Evolutionary conservation across 2,113 vertebrate species (phyloP).

Genomic region (Dipodomys ordii): DNA sequence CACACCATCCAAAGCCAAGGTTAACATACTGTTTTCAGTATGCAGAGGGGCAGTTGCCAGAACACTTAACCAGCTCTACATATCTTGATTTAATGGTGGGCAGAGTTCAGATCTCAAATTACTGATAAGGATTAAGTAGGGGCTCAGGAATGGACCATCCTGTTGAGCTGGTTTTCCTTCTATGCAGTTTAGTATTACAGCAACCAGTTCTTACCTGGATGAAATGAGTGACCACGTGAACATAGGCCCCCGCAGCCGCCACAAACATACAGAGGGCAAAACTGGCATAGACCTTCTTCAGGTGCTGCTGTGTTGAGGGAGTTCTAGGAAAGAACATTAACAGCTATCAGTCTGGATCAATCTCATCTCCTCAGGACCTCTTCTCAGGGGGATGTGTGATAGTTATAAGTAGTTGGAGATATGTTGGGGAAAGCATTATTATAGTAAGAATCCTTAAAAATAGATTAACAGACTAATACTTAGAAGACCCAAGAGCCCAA

Average conservation of each 20-base stretch:
- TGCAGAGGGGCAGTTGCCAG: neutral
- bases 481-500: neutral
- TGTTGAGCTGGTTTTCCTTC: neutral
- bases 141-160: neutral
- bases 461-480: conserved; percentile 11
- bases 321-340: conserved; percentile 86
- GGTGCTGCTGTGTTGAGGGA: conserved; percentile 95
- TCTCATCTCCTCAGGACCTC: conserved; percentile 11
- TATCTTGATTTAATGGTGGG: neutral
- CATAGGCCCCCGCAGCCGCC: conserved; percentile 92
- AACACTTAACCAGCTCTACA: conserved; percentile 45
- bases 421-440: neutral
- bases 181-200: neutral
- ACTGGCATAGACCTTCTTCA: conserved; percentile 97
- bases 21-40: neutral
- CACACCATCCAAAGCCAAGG: neutral
- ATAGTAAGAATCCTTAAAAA: conserved; percentile 11
- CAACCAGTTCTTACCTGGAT: conserved; percentile 91
- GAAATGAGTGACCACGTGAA: conserved; percentile 92
- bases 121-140: neutral
- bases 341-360: neutral
- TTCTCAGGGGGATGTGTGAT: neutral
- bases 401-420: neutral
- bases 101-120: conserved; percentile 18
- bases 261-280: conserved; percentile 95